Base-by-base conservation (phyloP, 2,113 vertebrate species). In the Atrichornis clamosus region DNA sequence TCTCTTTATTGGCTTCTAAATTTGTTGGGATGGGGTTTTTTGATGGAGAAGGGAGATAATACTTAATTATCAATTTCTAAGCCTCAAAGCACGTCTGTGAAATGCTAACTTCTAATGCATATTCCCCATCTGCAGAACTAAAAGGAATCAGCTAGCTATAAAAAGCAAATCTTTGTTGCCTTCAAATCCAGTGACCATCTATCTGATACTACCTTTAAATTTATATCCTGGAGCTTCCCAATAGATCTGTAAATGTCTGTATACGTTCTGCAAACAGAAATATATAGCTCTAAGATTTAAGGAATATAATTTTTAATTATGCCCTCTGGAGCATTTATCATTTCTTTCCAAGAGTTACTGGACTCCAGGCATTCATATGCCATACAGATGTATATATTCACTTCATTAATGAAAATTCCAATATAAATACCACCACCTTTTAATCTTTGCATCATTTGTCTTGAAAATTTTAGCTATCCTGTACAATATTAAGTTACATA, bases 221-320 rank as follows among this genome's bases (percentile, higher is more conserved):
- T 13, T 63, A 27, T 63, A 85, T 53, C 62, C 20, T 81, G 22
- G n/a, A 44, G 50, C 94, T 95, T 96, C 91, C 95, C 89, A 44
- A 4, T 62, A 94, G 89, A 46, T 97, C 62, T 94, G 42, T 95
- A 95, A 97, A 94, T 95, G 72, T 81, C 35, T 18, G 6, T 86
- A 72, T 95, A 68, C 27, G 4, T 90, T 94, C 65, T 83, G 87
- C 82, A 96, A 94, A 94, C 50, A 85, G 74, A 94, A 97, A 93
- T 90, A 33, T n/a, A 82, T 28, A 70, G 53, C 83, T 92, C 22
- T 90, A 73, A 95, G 73, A 39, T 90, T 97, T 95, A 95, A 41
- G 89, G 70, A 95, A 81, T 91, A 93, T 89, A 50, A 94, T 92
- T 95, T 80, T 81, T 97, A 96, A 97, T 21, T 33, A 91, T 52